These are phyloP conservation scores for Orchesella flavescens DNA, from an alignment of 2,888 invertebrate species.

Conservation along the genomic window DNA sequence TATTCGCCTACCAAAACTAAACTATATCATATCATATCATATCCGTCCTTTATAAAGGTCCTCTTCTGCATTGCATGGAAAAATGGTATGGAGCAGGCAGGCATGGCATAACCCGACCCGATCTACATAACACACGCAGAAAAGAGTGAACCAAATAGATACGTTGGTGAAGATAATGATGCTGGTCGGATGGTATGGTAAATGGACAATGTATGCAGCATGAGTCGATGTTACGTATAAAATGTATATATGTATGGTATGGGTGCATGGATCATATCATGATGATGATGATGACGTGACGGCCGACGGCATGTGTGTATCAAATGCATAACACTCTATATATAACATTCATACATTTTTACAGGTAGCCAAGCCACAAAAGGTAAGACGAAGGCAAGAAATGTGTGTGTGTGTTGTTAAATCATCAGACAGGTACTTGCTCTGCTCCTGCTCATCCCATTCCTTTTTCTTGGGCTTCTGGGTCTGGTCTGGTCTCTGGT, in stretches of 20 bases:
- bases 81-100: neutral
- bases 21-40: neutral
- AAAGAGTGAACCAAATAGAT: conserved; percentile 44
- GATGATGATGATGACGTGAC: conserved; percentile 15
- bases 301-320: conserved; percentile 30
- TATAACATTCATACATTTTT: conserved; percentile 10
- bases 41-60: conserved; percentile 5
- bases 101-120: too few relatives aligned
- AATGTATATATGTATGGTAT: neutral
- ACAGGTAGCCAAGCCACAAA: conserved; percentile 2
- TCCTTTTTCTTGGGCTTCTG: neutral
- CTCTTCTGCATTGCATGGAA: neutral
- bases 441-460: conserved; percentile 17
- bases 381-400: neutral
- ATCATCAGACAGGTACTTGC: conserved; percentile 46
- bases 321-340: conserved; percentile 30
- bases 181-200: too few relatives aligned
- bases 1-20: conserved; percentile 4
- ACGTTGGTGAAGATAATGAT: conserved; percentile 26
- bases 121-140: neutral
- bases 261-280: conserved; percentile 30
- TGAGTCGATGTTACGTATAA: neutral
- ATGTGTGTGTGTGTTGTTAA: conserved; percentile 1
- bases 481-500: neutral
- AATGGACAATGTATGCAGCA: neutral